Evolutionary conservation across 2,113 vertebrate genomes (phyloP).

Genomic region (Eulemur macaco): DNA sequence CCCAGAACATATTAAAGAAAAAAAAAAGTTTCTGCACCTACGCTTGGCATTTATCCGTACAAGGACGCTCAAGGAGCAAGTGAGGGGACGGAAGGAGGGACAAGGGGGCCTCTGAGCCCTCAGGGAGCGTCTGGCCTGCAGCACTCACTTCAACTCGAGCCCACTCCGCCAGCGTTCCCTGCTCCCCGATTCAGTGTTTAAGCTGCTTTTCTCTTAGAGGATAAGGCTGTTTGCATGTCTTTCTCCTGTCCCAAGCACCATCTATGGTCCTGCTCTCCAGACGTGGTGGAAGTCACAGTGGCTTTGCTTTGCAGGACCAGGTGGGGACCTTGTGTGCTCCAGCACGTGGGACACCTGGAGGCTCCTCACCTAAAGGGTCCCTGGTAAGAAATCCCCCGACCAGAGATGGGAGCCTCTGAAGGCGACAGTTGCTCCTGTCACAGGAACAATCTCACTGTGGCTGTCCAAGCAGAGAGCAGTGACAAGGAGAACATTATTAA

Average conservation of each 20-base stretch:
- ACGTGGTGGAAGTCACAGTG: accelerated
- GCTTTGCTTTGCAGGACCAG: not conserved
- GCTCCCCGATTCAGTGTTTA: accelerated
- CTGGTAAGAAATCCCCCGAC: accelerated
- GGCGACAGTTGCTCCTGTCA: accelerated
- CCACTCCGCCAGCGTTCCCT: accelerated
- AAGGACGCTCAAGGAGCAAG: not conserved
- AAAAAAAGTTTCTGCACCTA: not conserved
- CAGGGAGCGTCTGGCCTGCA: not conserved
- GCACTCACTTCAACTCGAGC: accelerated
- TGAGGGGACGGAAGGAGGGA: too few relatives aligned
- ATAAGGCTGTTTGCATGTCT: not conserved
- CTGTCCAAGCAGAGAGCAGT: not conserved
- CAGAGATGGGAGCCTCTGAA: not conserved
- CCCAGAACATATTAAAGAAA: not conserved
- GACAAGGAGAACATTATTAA: not conserved
- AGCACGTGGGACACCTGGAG: accelerated
- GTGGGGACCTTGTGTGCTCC: not conserved
- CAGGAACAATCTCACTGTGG: not conserved
- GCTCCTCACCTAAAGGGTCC: accelerated
- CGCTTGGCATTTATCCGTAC: too few relatives aligned
- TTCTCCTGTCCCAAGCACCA: not conserved
- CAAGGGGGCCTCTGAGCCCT: too few relatives aligned
- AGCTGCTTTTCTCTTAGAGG: not conserved
- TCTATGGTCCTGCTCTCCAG: too few relatives aligned